These are phyloP conservation scores for human (Homo sapiens) DNA, from an alignment of 2,113 vertebrate species.

Conservation along the genomic window DNA sequence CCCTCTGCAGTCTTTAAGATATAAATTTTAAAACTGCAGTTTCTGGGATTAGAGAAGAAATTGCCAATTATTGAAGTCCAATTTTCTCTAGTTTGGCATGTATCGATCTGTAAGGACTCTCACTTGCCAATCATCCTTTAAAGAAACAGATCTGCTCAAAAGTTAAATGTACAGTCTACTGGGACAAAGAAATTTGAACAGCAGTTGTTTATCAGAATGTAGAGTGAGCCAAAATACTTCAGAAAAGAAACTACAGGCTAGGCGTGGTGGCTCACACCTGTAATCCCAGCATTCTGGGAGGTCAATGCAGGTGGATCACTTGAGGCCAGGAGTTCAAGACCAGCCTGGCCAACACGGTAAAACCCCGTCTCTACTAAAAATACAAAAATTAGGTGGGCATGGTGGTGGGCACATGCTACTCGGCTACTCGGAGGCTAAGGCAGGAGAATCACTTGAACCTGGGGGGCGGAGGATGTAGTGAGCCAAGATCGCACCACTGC, in stretches of 20 bases:
- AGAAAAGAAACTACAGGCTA: slow-evolving; percentile 30
- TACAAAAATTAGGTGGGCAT: too few relatives aligned
- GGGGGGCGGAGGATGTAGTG: too few relatives aligned
- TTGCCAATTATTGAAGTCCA: not conserved
- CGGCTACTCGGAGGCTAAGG: too few relatives aligned
- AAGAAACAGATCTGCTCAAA: slow-evolving; percentile 49
- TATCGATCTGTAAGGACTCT: not conserved
- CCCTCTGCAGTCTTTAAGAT: not conserved
- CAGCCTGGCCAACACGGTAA: too few relatives aligned
- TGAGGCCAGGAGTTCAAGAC: too few relatives aligned
- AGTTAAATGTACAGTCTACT: slow-evolving; percentile 24
- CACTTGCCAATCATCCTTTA: slow-evolving; percentile 4
- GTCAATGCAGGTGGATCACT: too few relatives aligned
- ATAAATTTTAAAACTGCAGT: not conserved
- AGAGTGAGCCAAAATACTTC: slow-evolving; percentile 64
- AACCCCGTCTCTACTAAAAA: too few relatives aligned
- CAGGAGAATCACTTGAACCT: too few relatives aligned
- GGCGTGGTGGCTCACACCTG: too few relatives aligned
- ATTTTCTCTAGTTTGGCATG: not conserved
- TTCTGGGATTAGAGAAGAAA: slow-evolving; percentile 49
- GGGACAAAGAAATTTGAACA: slow-evolving; percentile 49
- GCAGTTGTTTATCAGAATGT: slow-evolving; percentile 56
- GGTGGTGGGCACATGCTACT: too few relatives aligned
- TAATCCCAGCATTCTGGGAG: too few relatives aligned
- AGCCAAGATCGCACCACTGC: too few relatives aligned